Conservation (phyloP, 92 coral and sea anemone species). For the Phymanthus crucifer region DNA sequence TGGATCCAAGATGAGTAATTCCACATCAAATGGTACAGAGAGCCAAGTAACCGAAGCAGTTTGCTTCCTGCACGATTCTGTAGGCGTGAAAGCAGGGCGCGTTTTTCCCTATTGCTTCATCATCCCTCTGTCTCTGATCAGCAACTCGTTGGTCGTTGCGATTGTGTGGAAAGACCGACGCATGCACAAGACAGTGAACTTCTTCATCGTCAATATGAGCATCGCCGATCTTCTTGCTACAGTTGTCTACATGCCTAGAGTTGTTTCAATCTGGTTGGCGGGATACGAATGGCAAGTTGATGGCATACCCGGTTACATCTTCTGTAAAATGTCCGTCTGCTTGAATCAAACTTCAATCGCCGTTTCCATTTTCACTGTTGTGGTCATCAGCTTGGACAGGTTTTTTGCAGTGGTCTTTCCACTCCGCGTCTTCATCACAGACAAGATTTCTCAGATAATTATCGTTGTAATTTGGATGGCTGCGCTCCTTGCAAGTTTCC, state of each 20-base stretch:
- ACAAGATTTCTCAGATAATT: constrained; percentile 32
- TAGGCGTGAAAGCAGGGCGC: constrained; percentile 34
- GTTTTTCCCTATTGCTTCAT: constrained; percentile 63
- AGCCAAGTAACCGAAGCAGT: constrained; percentile 34
- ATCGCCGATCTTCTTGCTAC: constrained; percentile 69
- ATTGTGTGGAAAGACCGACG: constrained; percentile 51
- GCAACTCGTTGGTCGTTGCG: constrained; percentile 61
- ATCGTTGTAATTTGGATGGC: constrained; percentile 52
- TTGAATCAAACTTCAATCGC: constrained; percentile 66
- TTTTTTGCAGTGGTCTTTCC: constrained; percentile 76
- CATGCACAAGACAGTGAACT: constrained; percentile 69
- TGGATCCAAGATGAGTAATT: constrained; percentile 10
- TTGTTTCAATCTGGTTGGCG: constrained; percentile 38
- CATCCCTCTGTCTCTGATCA: constrained; percentile 55
- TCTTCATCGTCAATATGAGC: constrained; percentile 76
- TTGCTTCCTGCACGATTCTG: constrained; percentile 60
- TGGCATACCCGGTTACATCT: constrained; percentile 54
- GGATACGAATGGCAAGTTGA: constrained; percentile 69
- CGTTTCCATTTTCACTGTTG: constrained; percentile 67
- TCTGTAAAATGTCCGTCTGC: constrained; percentile 60
- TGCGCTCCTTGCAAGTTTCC: constrained; percentile 50
- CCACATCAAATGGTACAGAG: constrained; percentile 17
- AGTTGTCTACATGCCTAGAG: constrained; percentile 72
- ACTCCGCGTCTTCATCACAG: constrained; percentile 49
- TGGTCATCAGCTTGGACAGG: constrained; percentile 66